phyloP scores from a whole-genome alignment of 1,140 invertebrate species.

The Drosophila ironensis region DNA sequence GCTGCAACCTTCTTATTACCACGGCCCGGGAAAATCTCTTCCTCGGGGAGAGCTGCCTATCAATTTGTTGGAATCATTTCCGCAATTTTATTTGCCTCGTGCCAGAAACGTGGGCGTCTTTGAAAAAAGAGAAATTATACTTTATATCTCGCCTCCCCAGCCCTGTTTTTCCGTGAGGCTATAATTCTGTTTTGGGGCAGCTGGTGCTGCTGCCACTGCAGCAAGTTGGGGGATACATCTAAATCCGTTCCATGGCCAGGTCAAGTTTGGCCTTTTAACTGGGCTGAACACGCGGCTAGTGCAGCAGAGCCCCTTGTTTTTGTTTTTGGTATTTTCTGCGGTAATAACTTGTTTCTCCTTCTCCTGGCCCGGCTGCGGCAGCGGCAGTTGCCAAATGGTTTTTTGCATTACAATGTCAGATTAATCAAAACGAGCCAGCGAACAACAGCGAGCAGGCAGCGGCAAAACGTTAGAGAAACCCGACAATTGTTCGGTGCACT shows the following conservation, averaged over 20 bases:
- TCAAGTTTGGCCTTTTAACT: constrained; percentile 77
- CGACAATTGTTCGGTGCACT: constrained; percentile 69
- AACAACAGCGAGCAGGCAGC: constrained; percentile 41
- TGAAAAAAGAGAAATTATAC: constrained; percentile 39
- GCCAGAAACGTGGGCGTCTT: constrained; percentile 58
- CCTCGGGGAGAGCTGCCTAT: constrained; percentile 59
- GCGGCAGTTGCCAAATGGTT: constrained; percentile 68
- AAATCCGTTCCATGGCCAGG: constrained; percentile 71
- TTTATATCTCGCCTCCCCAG: constrained; percentile 10
- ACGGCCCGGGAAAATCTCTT: not conserved
- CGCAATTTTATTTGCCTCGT: constrained; percentile 78
- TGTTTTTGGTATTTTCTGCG: constrained; percentile 18
- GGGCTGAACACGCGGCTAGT: constrained; percentile 65
- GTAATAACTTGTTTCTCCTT: constrained; percentile 54
- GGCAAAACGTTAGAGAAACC: constrained; percentile 71
- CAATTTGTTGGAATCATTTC: constrained; percentile 79
- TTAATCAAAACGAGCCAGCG: constrained; percentile 75
- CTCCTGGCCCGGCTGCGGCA: constrained; percentile 40
- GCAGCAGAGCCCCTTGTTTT: constrained; percentile 6
- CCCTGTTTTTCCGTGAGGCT: constrained; percentile 22
- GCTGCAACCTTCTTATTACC: constrained; percentile 19
- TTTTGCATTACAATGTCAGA: constrained; percentile 81
- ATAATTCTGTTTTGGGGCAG: constrained; percentile 60
- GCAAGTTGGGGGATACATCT: constrained; percentile 50
- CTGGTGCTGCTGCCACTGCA: constrained; percentile 19